Conservation (phyloP, 2,113 vertebrate species). For the Syrrhaptes paradoxus region DNA sequence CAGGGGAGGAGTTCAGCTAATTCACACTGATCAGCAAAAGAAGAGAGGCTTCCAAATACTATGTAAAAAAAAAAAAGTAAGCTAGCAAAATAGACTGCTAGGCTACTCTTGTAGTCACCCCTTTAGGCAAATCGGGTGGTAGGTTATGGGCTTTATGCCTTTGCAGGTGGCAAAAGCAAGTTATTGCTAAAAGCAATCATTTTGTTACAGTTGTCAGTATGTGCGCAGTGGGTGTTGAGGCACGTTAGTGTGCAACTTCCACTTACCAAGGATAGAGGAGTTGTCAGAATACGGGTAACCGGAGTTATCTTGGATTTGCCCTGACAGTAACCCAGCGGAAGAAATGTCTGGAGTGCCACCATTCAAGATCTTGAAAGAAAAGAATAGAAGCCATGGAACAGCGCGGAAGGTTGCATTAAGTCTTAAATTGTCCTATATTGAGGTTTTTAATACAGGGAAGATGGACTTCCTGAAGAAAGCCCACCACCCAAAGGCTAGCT, state of each 20-base stretch:
- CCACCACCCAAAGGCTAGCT: not conserved
- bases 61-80: not conserved
- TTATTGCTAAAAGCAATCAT: not conserved
- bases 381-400: not conserved
- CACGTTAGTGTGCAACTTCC: not conserved
- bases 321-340: slow-evolving; percentile 85
- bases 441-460: not conserved
- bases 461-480: not conserved
- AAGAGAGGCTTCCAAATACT: not conserved
- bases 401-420: not conserved
- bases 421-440: not conserved
- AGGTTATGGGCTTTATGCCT: not conserved
- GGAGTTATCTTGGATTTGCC: slow-evolving; percentile 89
- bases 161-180: not conserved
- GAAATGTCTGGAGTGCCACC: slow-evolving; percentile 92
- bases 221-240: not conserved
- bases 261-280: slow-evolving; percentile 95
- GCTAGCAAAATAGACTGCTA: not conserved
- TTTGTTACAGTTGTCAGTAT: accelerated
- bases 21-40: not conserved
- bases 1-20: not conserved
- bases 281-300: slow-evolving; percentile 93
- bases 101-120: not conserved
- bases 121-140: not conserved
- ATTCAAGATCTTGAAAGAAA: slow-evolving; percentile 86